Evolutionary conservation across 2,888 invertebrate genomes (phyloP), one percentile per base, ranked within the genome.

Genomic region (Rhaphigaster nebulosa): DNA sequence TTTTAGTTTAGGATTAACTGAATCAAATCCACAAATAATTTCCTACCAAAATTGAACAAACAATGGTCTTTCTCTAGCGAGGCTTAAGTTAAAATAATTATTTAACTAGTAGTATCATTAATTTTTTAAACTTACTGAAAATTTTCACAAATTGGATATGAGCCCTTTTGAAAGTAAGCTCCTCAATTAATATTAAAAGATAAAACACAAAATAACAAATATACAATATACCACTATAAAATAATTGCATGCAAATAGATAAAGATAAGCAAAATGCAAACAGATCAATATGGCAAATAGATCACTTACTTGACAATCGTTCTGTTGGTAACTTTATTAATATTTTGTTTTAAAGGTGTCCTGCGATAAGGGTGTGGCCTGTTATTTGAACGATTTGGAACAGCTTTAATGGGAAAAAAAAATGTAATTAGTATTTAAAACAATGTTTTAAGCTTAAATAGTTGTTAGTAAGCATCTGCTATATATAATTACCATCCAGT

Each of bases 341-440:
- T 29, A 41, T 56, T 88, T 60, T 54, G 56, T 65, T 88, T 88
- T 88, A 88, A 88, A 56, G 88, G 88, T 34, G 88, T 88, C 60
- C 88, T 88, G 60, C 60, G 88, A 88, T 88, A 88, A n/a, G 88
- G 88, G 60, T 88, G 88, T 65, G 88, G 88, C 65, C 88, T 88
- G 88, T n/a, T 60, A 88, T 88, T 88, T 34, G 88, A 45, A 65
- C 88, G 88, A 54, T 60, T 60, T 38, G 65, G 54, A 88, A 60
- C 88, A 88, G 65, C 88, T 88, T 88, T 45, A 88, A 54, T 87
- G 26, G 65, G 38, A 88, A 88, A 60, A 56, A 56, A 88, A 56
- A 38, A 54, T 20, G 13, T 34, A 54, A 88, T 56, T 60, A 60
- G 41, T 60, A 60, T 38, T 26, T 41, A 88, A 60, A 88, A 41